Conservation (phyloP, 2,797 vertebrate genomes). For the Hyperoplus immaculatus region DNA sequence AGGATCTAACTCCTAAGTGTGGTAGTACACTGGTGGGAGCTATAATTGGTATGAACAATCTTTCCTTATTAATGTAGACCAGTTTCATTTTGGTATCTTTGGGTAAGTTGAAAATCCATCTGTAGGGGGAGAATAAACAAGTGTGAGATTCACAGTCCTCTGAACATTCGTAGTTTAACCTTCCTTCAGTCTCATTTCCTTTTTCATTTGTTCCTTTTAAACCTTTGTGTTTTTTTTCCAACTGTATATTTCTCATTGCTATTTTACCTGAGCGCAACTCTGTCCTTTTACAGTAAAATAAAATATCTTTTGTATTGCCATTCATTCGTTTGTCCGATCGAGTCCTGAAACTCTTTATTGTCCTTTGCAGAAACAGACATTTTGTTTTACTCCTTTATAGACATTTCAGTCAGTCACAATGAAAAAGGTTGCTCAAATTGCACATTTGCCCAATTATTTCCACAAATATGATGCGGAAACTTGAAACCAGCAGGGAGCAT, state of each 20-base stretch:
- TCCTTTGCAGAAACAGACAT: not conserved
- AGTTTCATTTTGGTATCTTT: conserved; percentile 52
- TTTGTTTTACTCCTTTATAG: not conserved
- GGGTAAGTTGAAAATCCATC: conserved; percentile 49
- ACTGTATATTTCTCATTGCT: conserved; percentile 71
- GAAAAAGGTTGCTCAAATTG: not conserved
- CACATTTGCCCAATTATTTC: no score
- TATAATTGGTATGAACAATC: conserved; percentile 36
- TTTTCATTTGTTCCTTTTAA: conserved; percentile 45
- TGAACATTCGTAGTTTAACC: conserved; percentile 31
- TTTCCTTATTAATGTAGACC: conserved; percentile 59
- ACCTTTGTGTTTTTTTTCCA: conserved; percentile 46
- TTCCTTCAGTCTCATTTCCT: conserved; percentile 41
- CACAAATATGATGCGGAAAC: not conserved
- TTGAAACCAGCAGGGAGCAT: no score
- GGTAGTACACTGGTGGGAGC: conserved; percentile 16
- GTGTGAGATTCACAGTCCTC: conserved; percentile 34
- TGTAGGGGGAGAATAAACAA: conserved; percentile 40
- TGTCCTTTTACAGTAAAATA: conserved; percentile 81
- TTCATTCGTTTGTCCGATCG: conserved; percentile 28
- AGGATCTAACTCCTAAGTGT: conserved; percentile 35
- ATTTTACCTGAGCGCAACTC: conserved; percentile 65
- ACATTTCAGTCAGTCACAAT: not conserved
- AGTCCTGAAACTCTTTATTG: not conserved
- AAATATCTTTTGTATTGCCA: conserved; percentile 81